Evolutionary conservation across 2,888 invertebrate species (phyloP), one percentile per base, ranked within the genome.

Genomic region (Pristionchus entomophagus): DNA sequence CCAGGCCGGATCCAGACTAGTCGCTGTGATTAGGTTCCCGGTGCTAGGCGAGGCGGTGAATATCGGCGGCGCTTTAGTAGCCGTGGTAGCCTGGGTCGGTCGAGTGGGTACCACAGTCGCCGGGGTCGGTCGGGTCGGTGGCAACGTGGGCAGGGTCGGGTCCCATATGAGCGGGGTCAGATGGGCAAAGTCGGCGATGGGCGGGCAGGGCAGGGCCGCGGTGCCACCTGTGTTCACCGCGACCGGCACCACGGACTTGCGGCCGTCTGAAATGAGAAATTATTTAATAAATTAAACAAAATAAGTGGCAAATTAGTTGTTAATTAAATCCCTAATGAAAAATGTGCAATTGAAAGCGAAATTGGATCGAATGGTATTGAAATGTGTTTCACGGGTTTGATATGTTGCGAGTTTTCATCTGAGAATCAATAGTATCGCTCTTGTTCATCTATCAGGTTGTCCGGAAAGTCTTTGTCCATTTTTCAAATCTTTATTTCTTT

Each of bases 191-290:
- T 84, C 73, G 26, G 38, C 38, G 49, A 84, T 73, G 0, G n/a
- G 19, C 1, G 53, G 32, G 41, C 73, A 69, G 19, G 32, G 49
- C 38, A 38, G 84, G 32, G 73, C 29, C 1, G 84, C 69, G 32
- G 73, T 84, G 19, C 84, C 84, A n/a, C n/a, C n/a, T 10, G 84
- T 84, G 53, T 84, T 84, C 51, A 84, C 41, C 0, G 84, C 73
- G 17, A 84, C 35, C 0, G 84, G 69, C 6, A 84, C 84, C 1
- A 22, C 22, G 49, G 84, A 51, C 12, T 51, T 22, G 17, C 35
- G 38, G 17, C 84, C 84, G 17, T 84, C 73, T 73, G 83, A 22
- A 83, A 78, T 26, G 2, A 26, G 26, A 73, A 41, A n/a, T 49
- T 49, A 49, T 49, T 8, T 49, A 49, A 49, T 49, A n/a, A n/a